Evolutionary conservation across 2,888 invertebrate species (phyloP), one percentile per base, ranked within the genome.

Genomic region (Sinotaia quadrata): DNA sequence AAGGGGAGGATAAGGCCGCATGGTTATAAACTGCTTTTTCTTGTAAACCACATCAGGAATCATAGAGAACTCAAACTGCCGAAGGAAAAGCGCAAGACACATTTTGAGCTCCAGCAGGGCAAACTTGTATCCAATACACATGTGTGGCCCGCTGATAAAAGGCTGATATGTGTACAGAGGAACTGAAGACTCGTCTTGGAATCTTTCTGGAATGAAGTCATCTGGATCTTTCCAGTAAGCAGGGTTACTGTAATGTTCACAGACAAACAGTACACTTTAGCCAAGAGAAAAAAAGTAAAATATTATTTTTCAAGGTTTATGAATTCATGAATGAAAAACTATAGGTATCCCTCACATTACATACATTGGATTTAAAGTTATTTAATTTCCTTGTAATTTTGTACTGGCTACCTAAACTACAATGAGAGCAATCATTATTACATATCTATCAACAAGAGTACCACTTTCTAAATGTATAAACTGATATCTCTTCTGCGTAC

Each of bases 71-170:
- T 68, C 47, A 31, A 81, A 71, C 29, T 69, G 51, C 31, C 70
- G 37, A 12, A 81, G 21, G 24, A 80, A 58, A 21, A 68, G 27
- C 15, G 75, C 75, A 18, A 78, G 52, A 4, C 73, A 34, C 2
- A 72, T 65, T 33, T 70, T 75, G 75, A 80, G 75, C 58, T 81
- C 80, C 52, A 77, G 41, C 24, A 78, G 47, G 15, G 81, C 79
- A 72, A 81, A 81, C 58, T 77, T 75, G 70, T 79, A 72, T 3
- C 81, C 81, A n/a, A 81, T 74, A 58, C 81, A 81, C 74, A 78
- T 80, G n/a, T 78, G 71, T 15, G 73, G 73, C 15, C 81, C 81
- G 18, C 72, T 58, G 12, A 78, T 62, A 63, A 81, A 81, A 0
- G 81, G 79, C 62, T 79, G 58, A 63, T 57, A 79, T 51, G 51